Conservation (phyloP, 2,113 vertebrate genomes). For the Corvus moneduloides region DNA sequence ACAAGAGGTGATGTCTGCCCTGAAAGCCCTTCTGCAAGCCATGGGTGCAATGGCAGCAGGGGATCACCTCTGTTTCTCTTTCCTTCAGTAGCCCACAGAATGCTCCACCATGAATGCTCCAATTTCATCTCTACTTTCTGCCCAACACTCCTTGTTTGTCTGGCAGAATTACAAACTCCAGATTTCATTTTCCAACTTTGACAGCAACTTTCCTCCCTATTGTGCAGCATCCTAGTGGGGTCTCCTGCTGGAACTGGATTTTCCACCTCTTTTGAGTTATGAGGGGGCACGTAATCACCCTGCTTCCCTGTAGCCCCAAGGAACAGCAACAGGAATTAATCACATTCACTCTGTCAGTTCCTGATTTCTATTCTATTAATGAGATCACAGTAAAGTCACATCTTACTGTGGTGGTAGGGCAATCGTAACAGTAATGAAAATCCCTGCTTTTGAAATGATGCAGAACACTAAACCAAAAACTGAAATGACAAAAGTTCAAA, state of each 20-base stretch:
- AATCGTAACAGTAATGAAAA: neutral
- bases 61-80: neutral
- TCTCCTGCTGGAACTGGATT: neutral
- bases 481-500: neutral
- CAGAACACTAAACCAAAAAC: neutral
- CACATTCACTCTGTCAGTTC: neutral
- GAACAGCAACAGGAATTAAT: neutral
- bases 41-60: rapidly evolving
- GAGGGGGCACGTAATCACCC: neutral
- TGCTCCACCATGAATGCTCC: rapidly evolving
- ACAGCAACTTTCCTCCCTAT: neutral
- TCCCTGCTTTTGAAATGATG: neutral
- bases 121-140: neutral
- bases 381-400: neutral
- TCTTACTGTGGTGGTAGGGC: neutral
- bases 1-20: neutral
- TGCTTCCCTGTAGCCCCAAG: neutral
- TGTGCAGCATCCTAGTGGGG: neutral
- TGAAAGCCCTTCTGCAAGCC: neutral
- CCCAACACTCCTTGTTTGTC: neutral
- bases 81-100: neutral
- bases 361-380: neutral
- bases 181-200: neutral
- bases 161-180: neutral
- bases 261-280: neutral